phyloP scores from a whole-genome alignment of 2,888 invertebrate species.

The Temnothorax ravouxi region DNA sequence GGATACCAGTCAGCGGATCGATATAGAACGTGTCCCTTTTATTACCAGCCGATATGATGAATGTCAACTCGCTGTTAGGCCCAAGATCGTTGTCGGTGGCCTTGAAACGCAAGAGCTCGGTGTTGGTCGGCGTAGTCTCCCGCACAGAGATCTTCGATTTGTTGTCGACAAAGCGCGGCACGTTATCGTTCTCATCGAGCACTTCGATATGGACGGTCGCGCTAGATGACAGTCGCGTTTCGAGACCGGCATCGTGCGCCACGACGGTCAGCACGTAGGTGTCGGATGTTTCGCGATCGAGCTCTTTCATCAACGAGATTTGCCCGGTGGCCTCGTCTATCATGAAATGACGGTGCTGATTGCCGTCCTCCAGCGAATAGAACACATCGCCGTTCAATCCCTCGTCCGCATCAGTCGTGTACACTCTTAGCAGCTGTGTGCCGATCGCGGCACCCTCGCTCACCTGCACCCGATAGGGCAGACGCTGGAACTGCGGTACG shows the following conservation, averaged over 20 bases:
- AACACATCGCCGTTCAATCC: slow-evolving; percentile 96
- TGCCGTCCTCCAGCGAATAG: slow-evolving; percentile 94
- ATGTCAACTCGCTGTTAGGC: slow-evolving; percentile 94
- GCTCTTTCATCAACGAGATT: slow-evolving; percentile 90
- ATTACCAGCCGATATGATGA: slow-evolving; percentile 94
- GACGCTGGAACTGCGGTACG: slow-evolving; percentile 93
- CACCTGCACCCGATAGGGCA: slow-evolving; percentile 95
- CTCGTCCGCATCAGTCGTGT: slow-evolving; percentile 95
- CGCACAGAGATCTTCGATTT: slow-evolving; percentile 92
- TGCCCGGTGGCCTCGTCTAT: slow-evolving; percentile 97
- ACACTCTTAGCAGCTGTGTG: slow-evolving; percentile 94
- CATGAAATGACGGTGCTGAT: slow-evolving; percentile 92
- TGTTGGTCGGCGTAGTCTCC: slow-evolving; percentile 94
- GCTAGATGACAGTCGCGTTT: slow-evolving; percentile 91
- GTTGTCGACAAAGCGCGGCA: slow-evolving; percentile 93
- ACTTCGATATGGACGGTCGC: slow-evolving; percentile 94
- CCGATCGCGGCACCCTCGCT: slow-evolving; percentile 94
- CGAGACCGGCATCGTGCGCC: slow-evolving; percentile 95
- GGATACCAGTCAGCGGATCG: slow-evolving; percentile 93
- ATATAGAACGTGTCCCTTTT: slow-evolving; percentile 96
- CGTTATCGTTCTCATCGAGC: slow-evolving; percentile 97
- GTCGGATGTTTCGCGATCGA: slow-evolving; percentile 95
- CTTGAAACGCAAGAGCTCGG: slow-evolving; percentile 93
- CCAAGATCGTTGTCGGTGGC: slow-evolving; percentile 96
- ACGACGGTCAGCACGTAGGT: slow-evolving; percentile 93